Base-by-base conservation (phyloP, 2,797 vertebrate genomes). In the Ceryle rudis region DNA sequence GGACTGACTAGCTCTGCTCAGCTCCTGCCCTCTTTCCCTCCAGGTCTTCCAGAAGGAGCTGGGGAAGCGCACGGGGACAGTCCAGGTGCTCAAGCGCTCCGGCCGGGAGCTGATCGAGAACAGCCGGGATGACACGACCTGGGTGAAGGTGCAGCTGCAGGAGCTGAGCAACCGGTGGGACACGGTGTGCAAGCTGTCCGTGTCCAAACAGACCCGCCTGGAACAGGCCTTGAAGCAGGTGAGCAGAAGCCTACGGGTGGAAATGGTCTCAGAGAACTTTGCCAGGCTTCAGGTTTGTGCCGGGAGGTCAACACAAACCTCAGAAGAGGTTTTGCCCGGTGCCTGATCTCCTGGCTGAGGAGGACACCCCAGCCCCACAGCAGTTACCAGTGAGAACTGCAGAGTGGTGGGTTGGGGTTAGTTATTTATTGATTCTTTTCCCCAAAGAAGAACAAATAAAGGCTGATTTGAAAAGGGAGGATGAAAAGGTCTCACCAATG, bases 101-200 rank as follows among this genome's bases (percentile, higher is more conserved):
- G 99, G 99, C 9, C 98, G 99, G 49, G 99, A 99, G 62, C 98
- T 99, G n/a, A 99, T 99, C 81, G 99, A 99, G 33, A 99, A 98
- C 5, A 99, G 99, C 57, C 98, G 99, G 0, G 99, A 99, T 0
- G 99, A 99, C 97, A 99, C 99, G 0, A 99, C 99, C 0, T 99
- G 99, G 99, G 99, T 99, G 89, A 99, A 99, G 94, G 99, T 99
- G 89, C 99, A 99, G 94, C 98, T 99, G 31, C 99, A 99, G 94
- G 99, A 99, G 97, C 98, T 99, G 55, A 99, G 99, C 97, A 99
- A 99, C 97, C 99, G 99, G 81, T 99, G 99, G 99, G 99, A 99
- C 37, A 99, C 98, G 0, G 99, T 99, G 82, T 99, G 99, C 39
- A 99, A 99, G 39, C 98, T 99, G 77, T 99, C 99, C 0, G 99